Evolutionary conservation across 2,888 invertebrate species (phyloP).

Genomic region (Rhagophthalmus giganteus): DNA sequence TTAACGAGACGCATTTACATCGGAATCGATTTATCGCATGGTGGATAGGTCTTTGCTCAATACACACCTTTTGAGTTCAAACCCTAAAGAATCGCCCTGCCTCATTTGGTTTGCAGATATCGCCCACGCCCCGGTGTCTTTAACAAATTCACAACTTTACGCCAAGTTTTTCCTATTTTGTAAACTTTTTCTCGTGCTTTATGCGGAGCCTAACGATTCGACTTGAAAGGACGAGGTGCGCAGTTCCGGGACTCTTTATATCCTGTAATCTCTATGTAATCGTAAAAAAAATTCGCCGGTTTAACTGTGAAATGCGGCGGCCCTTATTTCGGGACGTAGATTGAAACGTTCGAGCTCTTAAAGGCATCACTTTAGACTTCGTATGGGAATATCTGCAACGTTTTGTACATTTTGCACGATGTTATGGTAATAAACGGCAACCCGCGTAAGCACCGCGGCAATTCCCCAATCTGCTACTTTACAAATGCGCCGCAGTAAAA

Average conservation of each 20-base stretch:
- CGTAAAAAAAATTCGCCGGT: background rate
- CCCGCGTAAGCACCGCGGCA: conserved; percentile 2
- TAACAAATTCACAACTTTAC: conserved; percentile 22
- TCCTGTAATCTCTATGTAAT: background rate
- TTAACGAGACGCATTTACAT: conserved; percentile 3
- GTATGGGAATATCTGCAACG: background rate
- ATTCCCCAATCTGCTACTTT: conserved; percentile 10
- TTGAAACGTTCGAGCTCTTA: background rate
- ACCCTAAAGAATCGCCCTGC: conserved; percentile 13
- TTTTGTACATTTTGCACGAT: conserved; percentile 3
- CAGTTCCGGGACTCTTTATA: background rate
- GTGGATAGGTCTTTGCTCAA: conserved; percentile 11
- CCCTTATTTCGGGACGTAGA: background rate
- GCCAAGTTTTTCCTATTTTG: conserved; percentile 12
- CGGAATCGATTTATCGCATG: conserved; percentile 3
- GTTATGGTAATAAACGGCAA: conserved; percentile 8
- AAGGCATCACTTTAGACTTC: background rate
- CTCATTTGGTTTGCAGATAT: conserved; percentile 24
- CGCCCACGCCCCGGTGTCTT: conserved; percentile 14
- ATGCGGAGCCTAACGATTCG: background rate
- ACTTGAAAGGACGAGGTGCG: background rate
- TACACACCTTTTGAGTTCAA: conserved; percentile 21
- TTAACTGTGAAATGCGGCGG: background rate
- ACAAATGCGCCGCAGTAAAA: conserved; percentile 3
- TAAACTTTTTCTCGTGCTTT: conserved; percentile 1